These are phyloP conservation scores for Blastobasis lacticolella DNA, from an alignment of 2,888 invertebrate genomes.

Conservation along the genomic window DNA sequence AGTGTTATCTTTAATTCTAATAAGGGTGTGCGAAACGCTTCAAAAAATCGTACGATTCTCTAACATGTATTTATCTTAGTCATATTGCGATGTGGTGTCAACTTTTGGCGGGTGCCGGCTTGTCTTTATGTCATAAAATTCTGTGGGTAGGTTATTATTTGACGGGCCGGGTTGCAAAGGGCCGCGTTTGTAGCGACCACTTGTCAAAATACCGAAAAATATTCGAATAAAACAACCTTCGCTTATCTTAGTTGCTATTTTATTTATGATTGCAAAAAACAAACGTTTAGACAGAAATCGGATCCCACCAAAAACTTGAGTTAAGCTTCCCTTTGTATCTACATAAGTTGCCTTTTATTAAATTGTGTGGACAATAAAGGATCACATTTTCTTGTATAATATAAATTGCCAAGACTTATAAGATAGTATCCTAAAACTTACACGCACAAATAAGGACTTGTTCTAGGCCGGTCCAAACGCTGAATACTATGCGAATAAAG, in stretches of 20 bases:
- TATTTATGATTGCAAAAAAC: background rate
- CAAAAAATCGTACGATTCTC: conserved; percentile 22
- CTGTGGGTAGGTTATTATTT: conserved; percentile 33
- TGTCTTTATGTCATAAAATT: conserved; percentile 22
- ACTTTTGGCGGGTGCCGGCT: conserved; percentile 57
- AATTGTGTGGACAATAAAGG: no score
- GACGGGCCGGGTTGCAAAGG: conserved; percentile 29
- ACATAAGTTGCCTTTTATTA: no score
- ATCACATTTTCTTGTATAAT: no score
- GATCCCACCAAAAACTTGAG: no score
- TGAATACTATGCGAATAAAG: no score
- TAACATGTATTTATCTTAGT: conserved; percentile 25
- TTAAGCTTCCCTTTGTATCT: no score
- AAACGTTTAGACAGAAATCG: no score
- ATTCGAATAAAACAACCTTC: background rate
- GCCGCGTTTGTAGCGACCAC: conserved; percentile 39
- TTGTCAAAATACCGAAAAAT: conserved; percentile 28
- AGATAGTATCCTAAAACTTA: no score
- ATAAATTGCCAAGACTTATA: no score
- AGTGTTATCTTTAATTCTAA: conserved; percentile 50
- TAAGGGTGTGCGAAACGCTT: conserved; percentile 58
- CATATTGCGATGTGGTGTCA: conserved; percentile 24
- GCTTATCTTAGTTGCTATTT: background rate
- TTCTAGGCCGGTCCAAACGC: no score
- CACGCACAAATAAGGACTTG: no score